Evolutionary conservation across 2,888 invertebrate species (phyloP), one percentile per base, ranked within the genome.

Genomic region (Sinotaia quadrata): DNA sequence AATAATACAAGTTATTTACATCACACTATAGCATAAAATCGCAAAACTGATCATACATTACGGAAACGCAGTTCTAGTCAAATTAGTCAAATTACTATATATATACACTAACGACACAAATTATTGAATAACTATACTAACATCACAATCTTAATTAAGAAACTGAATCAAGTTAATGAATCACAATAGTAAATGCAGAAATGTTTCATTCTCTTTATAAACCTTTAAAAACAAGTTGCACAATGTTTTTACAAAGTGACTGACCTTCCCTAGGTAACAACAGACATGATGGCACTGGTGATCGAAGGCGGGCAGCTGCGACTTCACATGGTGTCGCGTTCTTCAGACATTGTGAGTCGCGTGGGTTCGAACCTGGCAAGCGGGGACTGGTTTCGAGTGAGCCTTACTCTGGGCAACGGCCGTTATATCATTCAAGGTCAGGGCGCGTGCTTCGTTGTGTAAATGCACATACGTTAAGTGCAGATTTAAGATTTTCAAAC

Each of bases 361-460:
- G 73, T 76, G 18, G 78, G 80, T 12, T 68, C 74, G 51, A 76
- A 80, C 67, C 69, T 83, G n/a, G 65, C 71, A 49, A 71, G 73
- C 70, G 82, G 81, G 2, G 78, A 81, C 41, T 85, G 85, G 85
- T 78, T 79, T 67, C 72, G 70, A n/a, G 75, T 83, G 8, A 62
- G 71, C 27, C 41, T 80, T 7, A 68, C 70, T 36, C 67, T 84
- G 51, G 69, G 71, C 8, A 73, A 68, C 8, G 79, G 79, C 15
- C 72, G 75, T 10, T 79, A 81, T 67, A 74, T 71, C 36, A 27
- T 82, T 8, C 70, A 78, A 68, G 76, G 82, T 84, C 69, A 41
- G 71, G 59, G 1, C 5, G n/a, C 12, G 3, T 49, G 51, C 24
- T 33, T 21, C 24, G n/a, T 47, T 47, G n/a, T n/a, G n/a, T n/a